Conservation (phyloP, 2,888 invertebrate genomes). For the Synergus japonicus region DNA sequence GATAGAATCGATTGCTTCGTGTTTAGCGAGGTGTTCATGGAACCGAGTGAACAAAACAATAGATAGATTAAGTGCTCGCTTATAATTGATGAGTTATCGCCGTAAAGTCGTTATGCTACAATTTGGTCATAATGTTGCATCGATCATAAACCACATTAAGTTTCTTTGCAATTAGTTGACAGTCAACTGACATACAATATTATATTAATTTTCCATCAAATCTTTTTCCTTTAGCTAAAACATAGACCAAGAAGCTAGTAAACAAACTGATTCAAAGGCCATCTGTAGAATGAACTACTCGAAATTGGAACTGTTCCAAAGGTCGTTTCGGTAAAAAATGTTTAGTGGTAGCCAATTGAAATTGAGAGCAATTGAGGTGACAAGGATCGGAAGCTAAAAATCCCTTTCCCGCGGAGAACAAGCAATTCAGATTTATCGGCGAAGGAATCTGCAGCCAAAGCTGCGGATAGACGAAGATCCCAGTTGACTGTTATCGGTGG, state of each 20-base stretch:
- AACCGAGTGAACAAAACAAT: conserved; percentile 29
- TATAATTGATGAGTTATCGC: conserved; percentile 20
- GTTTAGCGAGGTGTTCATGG: conserved; percentile 10
- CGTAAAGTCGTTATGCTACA: conserved; percentile 14
- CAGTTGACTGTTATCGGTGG: conserved; percentile 7
- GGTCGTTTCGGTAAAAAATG: neutral
- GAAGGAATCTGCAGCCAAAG: conserved; percentile 6
- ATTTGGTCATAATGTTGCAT: conserved; percentile 27
- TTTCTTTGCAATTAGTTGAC: conserved; percentile 10
- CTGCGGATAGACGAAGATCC: conserved; percentile 6
- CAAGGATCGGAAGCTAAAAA: neutral
- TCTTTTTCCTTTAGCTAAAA: neutral
- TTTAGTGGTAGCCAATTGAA: neutral
- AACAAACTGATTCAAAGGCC: neutral
- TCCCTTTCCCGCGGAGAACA: neutral
- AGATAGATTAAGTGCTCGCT: conserved; percentile 25
- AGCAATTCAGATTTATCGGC: neutral
- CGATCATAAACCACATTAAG: conserved; percentile 25
- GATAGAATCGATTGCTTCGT: conserved; percentile 24
- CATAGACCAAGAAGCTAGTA: neutral
- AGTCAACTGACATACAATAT: neutral
- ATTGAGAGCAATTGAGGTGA: neutral
- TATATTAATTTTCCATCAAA: neutral
- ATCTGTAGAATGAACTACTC: neutral
- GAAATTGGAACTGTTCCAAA: neutral